A percentile compares a stretch with the other conserved stretches of the same genome.
Conservation (phyloP, 2,888 invertebrate genomes). For the Meta bourneti region DNA sequence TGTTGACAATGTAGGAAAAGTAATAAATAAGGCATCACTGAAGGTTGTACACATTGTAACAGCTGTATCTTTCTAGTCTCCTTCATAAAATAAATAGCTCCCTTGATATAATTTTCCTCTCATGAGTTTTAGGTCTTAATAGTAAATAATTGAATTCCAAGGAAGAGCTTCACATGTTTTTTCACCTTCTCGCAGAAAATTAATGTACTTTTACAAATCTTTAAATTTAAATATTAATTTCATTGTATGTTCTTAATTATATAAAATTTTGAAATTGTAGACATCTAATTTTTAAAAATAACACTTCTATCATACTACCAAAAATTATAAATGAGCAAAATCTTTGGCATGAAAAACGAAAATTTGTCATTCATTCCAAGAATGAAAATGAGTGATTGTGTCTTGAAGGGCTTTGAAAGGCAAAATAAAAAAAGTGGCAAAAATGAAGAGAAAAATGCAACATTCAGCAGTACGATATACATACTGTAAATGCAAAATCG, state of each 20-base stretch:
- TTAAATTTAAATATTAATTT: too few relatives aligned
- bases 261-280: background rate
- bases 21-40: too few relatives aligned
- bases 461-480: constrained; percentile 11
- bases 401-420: background rate
- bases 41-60: too few relatives aligned
- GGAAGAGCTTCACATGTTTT: too few relatives aligned
- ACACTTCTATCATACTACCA: background rate
- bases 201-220: too few relatives aligned
- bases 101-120: too few relatives aligned
- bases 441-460: background rate
- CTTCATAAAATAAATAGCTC: too few relatives aligned
- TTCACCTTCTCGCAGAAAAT: too few relatives aligned
- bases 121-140: too few relatives aligned
- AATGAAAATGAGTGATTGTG: background rate
- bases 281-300: background rate
- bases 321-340: background rate
- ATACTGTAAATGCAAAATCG: constrained; percentile 25
- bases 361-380: background rate
- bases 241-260: too few relatives aligned
- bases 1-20: background rate
- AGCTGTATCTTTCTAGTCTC: too few relatives aligned
- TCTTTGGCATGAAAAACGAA: constrained; percentile 25
- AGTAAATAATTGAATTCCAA: too few relatives aligned
- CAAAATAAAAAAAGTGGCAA: background rate